Base-by-base conservation (phyloP, 2,888 invertebrate species). In the Acronicta aceris region DNA sequence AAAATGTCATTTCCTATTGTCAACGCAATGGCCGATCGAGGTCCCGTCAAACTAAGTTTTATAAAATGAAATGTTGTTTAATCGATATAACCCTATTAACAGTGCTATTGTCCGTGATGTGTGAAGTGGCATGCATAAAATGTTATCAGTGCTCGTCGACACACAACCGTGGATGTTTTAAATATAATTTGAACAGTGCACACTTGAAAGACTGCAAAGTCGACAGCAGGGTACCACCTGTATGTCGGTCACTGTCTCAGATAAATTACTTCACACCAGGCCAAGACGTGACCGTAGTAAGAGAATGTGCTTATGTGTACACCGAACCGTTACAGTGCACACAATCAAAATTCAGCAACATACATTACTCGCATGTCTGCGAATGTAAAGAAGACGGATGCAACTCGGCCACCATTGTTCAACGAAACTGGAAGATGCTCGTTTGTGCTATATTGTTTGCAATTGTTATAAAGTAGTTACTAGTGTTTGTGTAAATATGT, bases 231-330 rank as follows among this genome's bases (percentile, higher is more conserved):
- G 49, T 58, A 2, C 66, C 51, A 5, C 38, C 91, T 0, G 88
- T 91, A 13, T 94, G 94, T 64, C 84, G 94, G 2, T 63, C 82
- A 0, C 60, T 94, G 50, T 87, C 86, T 2, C 93, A 94, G 73
- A 77, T 90, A 13, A 89, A 91, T 59, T 87, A 88, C 46, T 93
- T 93, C 66, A 87, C 86, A 3, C 59, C 77, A 0, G 76, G 78
- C 0, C 87, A 87, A 67, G 90, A 92, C 13, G 75, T 89, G 2
- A 74, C 78, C 0, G 65, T 93, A 2, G 38, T 93, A 27, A 79
- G 94, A 40, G 93, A 93, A 71, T 94, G 94, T 73, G 93, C 93
- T 1, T 90, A 90, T 54, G 52, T 85, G 0, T 89, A 92, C 72
- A 69, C 73, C 3, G 65, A 78, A 16, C 87, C 88, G 0, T 42